Percentiles rank a stretch among this genome's conserved stretches.
These are phyloP conservation scores for Drosophila dives DNA, from an alignment of 2,888 invertebrate genomes.

Conservation along the genomic window DNA sequence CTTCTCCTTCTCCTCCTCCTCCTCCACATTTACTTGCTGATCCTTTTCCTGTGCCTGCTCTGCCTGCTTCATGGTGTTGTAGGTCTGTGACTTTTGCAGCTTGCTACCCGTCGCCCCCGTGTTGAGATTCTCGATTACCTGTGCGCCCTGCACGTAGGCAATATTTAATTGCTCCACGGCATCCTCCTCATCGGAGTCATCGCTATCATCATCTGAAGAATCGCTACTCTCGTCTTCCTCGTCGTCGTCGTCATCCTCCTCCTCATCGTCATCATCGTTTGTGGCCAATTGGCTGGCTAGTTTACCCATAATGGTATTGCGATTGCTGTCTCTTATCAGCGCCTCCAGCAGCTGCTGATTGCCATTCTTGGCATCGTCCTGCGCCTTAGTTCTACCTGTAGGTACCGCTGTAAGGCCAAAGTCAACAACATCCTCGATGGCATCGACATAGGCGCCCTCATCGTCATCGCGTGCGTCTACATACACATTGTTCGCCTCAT, in stretches of 20 bases:
- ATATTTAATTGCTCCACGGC: constrained; percentile 67
- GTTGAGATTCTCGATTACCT: constrained; percentile 84
- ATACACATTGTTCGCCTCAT: constrained; percentile 61
- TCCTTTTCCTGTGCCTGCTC: constrained; percentile 18
- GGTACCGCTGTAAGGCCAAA: constrained; percentile 50
- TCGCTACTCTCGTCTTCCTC: constrained; percentile 76
- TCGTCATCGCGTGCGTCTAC: constrained; percentile 68
- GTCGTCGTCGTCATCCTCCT: constrained; percentile 66
- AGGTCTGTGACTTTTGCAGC: constrained; percentile 82
- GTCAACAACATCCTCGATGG: constrained; percentile 75
- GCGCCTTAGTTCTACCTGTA: constrained; percentile 36
- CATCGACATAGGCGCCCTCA: constrained; percentile 70
- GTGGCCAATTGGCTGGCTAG: constrained; percentile 64
- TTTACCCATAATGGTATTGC: constrained; percentile 76
- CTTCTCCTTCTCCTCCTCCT: constrained; percentile 6
- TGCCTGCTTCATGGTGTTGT: constrained; percentile 77
- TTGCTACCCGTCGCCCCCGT: constrained; percentile 68
- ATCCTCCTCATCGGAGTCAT: constrained; percentile 74
- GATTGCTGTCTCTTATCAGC: constrained; percentile 80
- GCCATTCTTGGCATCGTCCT: constrained; percentile 75
- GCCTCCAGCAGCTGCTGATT: constrained; percentile 81
- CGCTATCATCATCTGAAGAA: constrained; percentile 71
- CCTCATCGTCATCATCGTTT: constrained; percentile 57
- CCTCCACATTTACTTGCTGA: constrained; percentile 11
- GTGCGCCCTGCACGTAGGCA: constrained; percentile 82